A percentile compares a stretch with the other conserved stretches of the same genome.
Evolutionary conservation across 2,113 vertebrate genomes (phyloP).

Genomic region (Gallinago undulata): DNA sequence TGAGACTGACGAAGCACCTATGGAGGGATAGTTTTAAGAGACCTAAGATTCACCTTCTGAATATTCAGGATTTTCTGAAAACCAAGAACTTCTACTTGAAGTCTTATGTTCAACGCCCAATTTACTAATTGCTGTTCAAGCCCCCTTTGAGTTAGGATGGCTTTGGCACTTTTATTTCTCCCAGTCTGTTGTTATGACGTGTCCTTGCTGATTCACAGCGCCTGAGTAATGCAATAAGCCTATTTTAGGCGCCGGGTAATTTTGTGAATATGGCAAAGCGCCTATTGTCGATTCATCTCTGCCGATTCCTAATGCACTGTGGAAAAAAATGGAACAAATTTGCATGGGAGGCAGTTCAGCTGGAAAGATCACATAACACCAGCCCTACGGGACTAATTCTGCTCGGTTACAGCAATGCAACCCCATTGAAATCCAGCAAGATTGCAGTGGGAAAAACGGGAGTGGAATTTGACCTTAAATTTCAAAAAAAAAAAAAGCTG

Average conservation of each 20-base stretch:
- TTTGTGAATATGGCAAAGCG: background rate
- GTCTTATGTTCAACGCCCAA: background rate
- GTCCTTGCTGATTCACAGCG: background rate
- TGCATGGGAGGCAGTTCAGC: constrained; percentile 16
- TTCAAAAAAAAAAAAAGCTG: background rate
- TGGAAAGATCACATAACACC: background rate
- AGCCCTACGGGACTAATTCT: background rate
- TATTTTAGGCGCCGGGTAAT: background rate
- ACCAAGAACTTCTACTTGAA: background rate
- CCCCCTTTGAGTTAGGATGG: background rate
- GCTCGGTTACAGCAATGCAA: background rate
- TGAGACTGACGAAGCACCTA: background rate
- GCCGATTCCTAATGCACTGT: background rate
- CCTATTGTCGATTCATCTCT: constrained; percentile 5
- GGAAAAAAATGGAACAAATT: constrained; percentile 5
- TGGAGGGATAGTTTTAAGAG: background rate
- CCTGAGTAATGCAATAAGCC: background rate
- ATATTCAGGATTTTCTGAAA: background rate
- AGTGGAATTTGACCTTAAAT: constrained; percentile 30
- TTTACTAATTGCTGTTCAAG: background rate
- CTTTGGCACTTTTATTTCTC: background rate
- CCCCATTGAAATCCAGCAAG: background rate
- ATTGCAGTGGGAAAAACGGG: background rate
- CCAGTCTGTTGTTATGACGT: background rate
- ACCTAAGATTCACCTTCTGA: background rate